phyloP scores from a whole-genome alignment of 2,113 vertebrate species.

The Gavialis gangeticus region DNA sequence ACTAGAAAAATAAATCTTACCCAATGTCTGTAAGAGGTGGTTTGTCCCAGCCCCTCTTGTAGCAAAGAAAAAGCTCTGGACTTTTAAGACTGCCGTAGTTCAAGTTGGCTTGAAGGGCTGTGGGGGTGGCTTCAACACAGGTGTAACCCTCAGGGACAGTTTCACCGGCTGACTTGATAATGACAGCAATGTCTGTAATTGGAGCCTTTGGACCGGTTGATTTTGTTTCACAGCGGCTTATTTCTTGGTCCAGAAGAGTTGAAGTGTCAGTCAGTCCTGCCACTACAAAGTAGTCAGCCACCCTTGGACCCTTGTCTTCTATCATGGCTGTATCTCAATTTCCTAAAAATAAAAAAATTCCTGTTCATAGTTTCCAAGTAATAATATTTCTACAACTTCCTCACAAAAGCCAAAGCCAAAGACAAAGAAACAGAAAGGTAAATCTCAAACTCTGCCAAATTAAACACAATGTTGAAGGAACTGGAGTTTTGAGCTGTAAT shows the following conservation, averaged over 20 bases:
- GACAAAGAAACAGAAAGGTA: background rate
- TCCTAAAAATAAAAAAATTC: slow-evolving; percentile 54
- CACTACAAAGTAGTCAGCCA: slow-evolving; percentile 98
- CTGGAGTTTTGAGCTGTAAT: background rate
- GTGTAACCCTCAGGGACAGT: slow-evolving; percentile 95
- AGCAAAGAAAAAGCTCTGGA: slow-evolving; percentile 96
- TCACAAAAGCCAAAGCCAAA: background rate
- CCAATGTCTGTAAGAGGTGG: slow-evolving; percentile 93
- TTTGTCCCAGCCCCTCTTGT: slow-evolving; percentile 91
- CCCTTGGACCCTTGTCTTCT: slow-evolving; percentile 96
- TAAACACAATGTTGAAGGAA: rapidly evolving
- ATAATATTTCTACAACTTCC: background rate
- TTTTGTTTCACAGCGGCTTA: slow-evolving; percentile 89
- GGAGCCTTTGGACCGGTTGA: slow-evolving; percentile 92
- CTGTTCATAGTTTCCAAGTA: background rate
- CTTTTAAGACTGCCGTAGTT: slow-evolving; percentile 98
- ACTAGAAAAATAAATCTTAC: slow-evolving; percentile 76
- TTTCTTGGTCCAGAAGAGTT: slow-evolving; percentile 91
- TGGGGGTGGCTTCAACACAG: slow-evolving; percentile 92
- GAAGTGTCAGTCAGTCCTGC: slow-evolving; percentile 95
- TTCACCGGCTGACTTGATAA: slow-evolving; percentile 94
- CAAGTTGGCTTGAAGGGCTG: slow-evolving; percentile 93
- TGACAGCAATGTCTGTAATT: slow-evolving; percentile 95
- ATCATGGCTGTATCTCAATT: slow-evolving; percentile 85
- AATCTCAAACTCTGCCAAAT: background rate